Evolutionary conservation across 2,797 vertebrate species (phyloP).

Genomic region (Xiphorhynchus erythropygius): DNA sequence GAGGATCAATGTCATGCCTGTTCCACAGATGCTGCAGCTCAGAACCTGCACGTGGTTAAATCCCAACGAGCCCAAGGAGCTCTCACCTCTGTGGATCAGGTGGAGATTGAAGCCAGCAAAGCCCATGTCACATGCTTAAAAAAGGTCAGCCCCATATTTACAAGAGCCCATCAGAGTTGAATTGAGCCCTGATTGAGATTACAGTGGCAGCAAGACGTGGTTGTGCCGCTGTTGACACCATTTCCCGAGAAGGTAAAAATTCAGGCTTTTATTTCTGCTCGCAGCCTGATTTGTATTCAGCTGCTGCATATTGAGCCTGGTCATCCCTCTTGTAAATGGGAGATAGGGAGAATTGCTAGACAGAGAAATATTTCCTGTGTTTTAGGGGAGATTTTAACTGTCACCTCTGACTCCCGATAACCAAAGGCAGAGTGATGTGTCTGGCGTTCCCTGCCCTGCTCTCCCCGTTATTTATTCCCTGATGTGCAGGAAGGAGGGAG

Average conservation of each 20-base stretch:
- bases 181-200: conserved; percentile 16
- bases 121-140: not conserved
- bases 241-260: not conserved
- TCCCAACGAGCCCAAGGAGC: not conserved
- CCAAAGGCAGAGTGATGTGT: not conserved
- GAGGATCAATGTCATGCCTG: not conserved
- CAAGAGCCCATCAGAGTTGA: not conserved
- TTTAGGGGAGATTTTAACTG: not conserved
- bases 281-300: conserved; percentile 48
- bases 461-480: not conserved
- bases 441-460: not conserved
- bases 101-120: fast-evolving
- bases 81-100: not conserved
- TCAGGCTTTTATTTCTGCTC: not conserved
- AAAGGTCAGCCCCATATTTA: not conserved
- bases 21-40: not conserved
- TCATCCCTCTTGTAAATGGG: conserved; percentile 42
- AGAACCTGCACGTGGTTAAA: not conserved
- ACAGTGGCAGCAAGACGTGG: not conserved
- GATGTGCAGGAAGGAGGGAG: conserved; percentile 37
- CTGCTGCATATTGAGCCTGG: conserved; percentile 26
- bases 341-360: conserved; percentile 19
- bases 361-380: conserved; percentile 30
- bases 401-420: not conserved
- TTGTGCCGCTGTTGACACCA: not conserved